Evolutionary conservation across 2,888 invertebrate species (phyloP).

Genomic region (Drosophila gaucha): DNA sequence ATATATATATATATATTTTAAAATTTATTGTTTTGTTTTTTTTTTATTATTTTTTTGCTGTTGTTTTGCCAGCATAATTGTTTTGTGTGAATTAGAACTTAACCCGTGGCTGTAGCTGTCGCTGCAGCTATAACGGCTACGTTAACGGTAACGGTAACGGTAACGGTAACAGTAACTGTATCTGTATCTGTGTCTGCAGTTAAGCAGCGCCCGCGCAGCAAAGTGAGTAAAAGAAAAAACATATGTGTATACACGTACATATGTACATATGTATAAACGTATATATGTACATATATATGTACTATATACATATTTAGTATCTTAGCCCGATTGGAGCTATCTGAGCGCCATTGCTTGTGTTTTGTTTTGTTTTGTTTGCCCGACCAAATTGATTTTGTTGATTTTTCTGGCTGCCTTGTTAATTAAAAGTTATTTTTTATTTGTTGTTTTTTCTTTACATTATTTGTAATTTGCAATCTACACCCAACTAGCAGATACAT

Average conservation of each 20-base stretch:
- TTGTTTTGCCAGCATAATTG: slow-evolving; percentile 34
- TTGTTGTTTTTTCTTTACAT: background rate
- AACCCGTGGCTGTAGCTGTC: background rate
- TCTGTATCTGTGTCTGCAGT: background rate
- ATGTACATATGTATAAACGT: background rate
- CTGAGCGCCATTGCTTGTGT: slow-evolving; percentile 6
- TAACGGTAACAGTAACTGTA: background rate
- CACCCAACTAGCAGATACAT: slow-evolving; percentile 10
- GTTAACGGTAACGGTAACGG: slow-evolving; percentile 5
- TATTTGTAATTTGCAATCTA: slow-evolving; percentile 29
- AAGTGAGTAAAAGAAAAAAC: slow-evolving; percentile 34
- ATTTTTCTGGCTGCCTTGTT: slow-evolving; percentile 40
- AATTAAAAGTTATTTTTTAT: slow-evolving; percentile 43
- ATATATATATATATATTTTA: too few species aligned
- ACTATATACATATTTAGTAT: background rate
- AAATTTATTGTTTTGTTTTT: slow-evolving; percentile 1
- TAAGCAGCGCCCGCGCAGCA: slow-evolving; percentile 24
- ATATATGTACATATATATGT: background rate
- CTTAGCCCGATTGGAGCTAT: slow-evolving; percentile 7
- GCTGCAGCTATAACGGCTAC: slow-evolving; percentile 2
- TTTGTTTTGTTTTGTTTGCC: slow-evolving; percentile 26
- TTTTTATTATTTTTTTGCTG: slow-evolving; percentile 13
- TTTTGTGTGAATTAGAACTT: slow-evolving; percentile 23
- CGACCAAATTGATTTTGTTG: slow-evolving; percentile 55
- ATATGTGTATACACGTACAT: background rate